Conservation (phyloP, 2,888 invertebrate species). For the Brenthis daphne region DNA sequence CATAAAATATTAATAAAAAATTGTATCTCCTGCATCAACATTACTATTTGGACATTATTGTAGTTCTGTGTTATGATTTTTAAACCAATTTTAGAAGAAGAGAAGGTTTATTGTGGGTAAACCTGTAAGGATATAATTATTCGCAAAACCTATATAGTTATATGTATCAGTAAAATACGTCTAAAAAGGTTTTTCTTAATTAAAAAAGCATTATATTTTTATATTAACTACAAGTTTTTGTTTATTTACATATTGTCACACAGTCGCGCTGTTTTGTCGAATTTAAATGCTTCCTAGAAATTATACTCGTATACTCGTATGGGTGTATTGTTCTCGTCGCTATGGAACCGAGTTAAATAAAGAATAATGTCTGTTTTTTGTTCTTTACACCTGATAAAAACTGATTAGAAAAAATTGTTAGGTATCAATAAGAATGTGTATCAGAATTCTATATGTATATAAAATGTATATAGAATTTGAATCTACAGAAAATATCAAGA, state of each 20-base stretch:
- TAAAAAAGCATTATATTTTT: neutral
- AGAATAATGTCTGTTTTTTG: constrained; percentile 13
- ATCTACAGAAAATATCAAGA: too few species aligned
- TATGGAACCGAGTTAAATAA: constrained; percentile 1
- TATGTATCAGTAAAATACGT: too few species aligned
- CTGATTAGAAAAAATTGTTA: neutral
- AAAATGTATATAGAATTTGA: too few species aligned
- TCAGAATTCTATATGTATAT: neutral
- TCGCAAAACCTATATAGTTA: too few species aligned
- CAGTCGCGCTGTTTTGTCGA: constrained; percentile 6
- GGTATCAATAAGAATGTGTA: neutral
- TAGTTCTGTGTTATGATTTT: too few species aligned
- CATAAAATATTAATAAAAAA: too few species aligned
- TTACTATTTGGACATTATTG: too few species aligned
- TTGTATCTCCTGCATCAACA: too few species aligned
- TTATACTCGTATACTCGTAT: neutral
- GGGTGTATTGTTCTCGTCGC: constrained; percentile 12
- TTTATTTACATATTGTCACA: constrained; percentile 6
- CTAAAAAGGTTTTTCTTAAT: neutral
- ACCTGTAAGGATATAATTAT: too few species aligned
- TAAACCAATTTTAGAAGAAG: too few species aligned
- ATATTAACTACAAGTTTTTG: neutral
- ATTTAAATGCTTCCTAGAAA: constrained; percentile 22
- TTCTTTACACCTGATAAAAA: constrained; percentile 12
- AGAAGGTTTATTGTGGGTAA: too few species aligned